Percentiles rank a stretch among this genome's conserved stretches.
phyloP scores from a whole-genome alignment of 2,113 vertebrate species.

The Indicator indicator region DNA sequence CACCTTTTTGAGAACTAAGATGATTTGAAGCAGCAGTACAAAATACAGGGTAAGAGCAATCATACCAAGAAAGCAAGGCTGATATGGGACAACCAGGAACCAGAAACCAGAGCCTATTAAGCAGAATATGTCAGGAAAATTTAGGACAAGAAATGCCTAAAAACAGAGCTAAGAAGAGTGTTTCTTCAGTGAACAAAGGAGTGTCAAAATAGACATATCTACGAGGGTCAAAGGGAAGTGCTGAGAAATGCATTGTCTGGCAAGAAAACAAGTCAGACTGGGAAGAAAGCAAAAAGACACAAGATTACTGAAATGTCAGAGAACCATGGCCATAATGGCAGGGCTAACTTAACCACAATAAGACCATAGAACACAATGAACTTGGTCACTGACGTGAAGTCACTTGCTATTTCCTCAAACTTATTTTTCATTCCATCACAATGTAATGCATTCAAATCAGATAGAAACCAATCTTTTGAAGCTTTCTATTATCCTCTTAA shows the following conservation, averaged over 20 bases:
- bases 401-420: background rate
- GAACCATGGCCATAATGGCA: background rate
- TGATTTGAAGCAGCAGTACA: background rate
- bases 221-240: background rate
- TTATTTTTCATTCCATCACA: background rate
- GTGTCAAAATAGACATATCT: background rate
- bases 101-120: background rate
- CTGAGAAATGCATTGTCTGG: background rate
- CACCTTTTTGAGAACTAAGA: background rate
- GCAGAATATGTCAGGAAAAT: background rate
- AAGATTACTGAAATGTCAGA: background rate
- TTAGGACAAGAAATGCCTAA: background rate
- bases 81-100: background rate
- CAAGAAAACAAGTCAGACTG: background rate
- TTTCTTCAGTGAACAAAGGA: background rate
- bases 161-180: background rate
- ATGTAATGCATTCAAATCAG: background rate
- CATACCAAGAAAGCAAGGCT: background rate
- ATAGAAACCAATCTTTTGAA: background rate
- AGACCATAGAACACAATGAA: background rate
- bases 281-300: background rate
- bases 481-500: background rate
- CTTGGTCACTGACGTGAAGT: background rate
- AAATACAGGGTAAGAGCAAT: background rate
- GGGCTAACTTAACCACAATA: rapidly evolving